Evolutionary conservation across 2,113 vertebrate genomes (phyloP), one percentile per base, ranked within the genome.

Genomic region (Nothobranchius furzeri): DNA sequence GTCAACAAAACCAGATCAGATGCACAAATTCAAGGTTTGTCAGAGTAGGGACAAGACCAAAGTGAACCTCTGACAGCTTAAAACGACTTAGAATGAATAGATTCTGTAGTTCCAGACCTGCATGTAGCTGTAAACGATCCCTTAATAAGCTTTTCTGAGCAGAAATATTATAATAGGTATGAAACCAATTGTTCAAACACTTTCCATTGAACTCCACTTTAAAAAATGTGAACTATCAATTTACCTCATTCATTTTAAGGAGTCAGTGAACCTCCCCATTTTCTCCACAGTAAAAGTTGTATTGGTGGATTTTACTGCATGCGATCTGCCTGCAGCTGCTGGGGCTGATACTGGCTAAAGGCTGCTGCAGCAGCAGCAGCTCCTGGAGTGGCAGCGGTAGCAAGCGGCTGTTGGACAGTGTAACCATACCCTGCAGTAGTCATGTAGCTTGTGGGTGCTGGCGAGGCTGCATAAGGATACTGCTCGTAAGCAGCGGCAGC

Each of bases 301-400:
- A 9, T 12, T 45, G 10, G 12, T 45, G 9, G 43, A 12, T 45
- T 48, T 83, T 70, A 91, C 78, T 98, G 95, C 94, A 98, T 96
- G 71, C 95, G 95, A 82, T 98, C 96, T 10, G 96, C 91, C 81
- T 96, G 96, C 87, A 96, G 95, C 92, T 97, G 95, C 85, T 96
- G 96, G 37, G 95, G 95, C 72, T 98, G 96, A 77, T 98, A 97
- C 84, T 97, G 96, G 79, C 95, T 94, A 6, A 96, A 98, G 2
- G 95, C 95, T 0, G 95, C 94, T 0, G 95, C 95, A 0, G 95
- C 94, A 0, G 95, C 94, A 0, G 95, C 94, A 0, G 96, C 95
- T 0, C 89, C 90, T 1, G 90, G 87, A 49, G 90, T 91, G 61
- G 95, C 94, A 0, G 96, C 93, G 0, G 95, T 90, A 1, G 95